A percentile compares a stretch with the other conserved stretches of the same genome.
Conservation (phyloP, 2,113 vertebrate genomes). For the Myiozetetes cayanensis region DNA sequence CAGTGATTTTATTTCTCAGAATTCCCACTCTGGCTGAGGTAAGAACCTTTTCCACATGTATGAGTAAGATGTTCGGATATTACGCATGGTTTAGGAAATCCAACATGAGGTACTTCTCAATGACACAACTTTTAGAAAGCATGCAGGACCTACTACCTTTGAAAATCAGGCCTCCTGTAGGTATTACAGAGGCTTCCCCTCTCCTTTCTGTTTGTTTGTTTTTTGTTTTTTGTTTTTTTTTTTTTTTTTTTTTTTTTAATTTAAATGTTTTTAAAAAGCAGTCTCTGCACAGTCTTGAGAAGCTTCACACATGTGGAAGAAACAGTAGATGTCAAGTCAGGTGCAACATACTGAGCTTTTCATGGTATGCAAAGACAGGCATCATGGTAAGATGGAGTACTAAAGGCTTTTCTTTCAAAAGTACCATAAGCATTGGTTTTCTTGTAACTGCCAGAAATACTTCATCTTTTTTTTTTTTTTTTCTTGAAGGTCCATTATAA, state of each 20-base stretch:
- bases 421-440: not conserved
- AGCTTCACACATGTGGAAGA: not conserved
- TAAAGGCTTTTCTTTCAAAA: slow-evolving; percentile 13
- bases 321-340: not conserved
- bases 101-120: not conserved
- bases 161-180: not conserved
- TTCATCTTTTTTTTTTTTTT: slow-evolving; percentile 6
- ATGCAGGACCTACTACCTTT: not conserved
- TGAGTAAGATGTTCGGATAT: not conserved
- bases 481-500: slow-evolving; percentile 16
- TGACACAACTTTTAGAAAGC: not conserved
- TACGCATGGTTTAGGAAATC: not conserved
- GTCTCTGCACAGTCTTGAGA: not conserved
- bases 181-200: not conserved
- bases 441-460: slow-evolving; percentile 22
- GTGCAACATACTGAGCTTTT: not conserved
- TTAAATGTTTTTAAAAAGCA: not conserved
- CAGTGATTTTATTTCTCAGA: not conserved
- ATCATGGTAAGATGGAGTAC: not conserved
- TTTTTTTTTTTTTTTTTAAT: too few species aligned
- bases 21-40: not conserved
- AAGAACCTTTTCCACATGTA: not conserved
- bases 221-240: too few species aligned
- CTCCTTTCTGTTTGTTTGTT: not conserved
- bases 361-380: not conserved